Evolutionary conservation across 2,113 vertebrate genomes (phyloP).

Genomic region (Chrysemys picta): DNA sequence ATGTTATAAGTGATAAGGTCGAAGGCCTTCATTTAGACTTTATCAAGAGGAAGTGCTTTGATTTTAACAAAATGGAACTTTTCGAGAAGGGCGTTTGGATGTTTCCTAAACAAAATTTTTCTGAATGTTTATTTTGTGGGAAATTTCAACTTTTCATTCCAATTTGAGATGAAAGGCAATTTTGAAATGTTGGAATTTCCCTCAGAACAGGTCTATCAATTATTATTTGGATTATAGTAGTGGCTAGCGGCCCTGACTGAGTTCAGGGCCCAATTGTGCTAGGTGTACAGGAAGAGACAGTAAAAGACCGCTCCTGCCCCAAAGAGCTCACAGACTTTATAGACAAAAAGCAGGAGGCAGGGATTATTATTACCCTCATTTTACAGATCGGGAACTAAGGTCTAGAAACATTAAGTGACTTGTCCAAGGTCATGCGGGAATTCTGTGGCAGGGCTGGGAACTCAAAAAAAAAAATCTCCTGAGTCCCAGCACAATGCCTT

Average conservation of each 20-base stretch:
- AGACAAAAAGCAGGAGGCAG: not conserved
- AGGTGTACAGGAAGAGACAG: not conserved
- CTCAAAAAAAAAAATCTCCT: not conserved
- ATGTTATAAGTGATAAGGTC: conserved; percentile 36
- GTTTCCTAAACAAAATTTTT: not conserved
- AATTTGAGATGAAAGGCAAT: not conserved
- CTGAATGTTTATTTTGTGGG: not conserved
- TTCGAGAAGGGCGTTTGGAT: not conserved
- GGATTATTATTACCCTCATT: not conserved
- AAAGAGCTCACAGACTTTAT: fast-evolving
- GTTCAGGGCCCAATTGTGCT: not conserved
- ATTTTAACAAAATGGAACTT: not conserved
- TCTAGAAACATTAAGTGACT: not conserved
- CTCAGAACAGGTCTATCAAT: not conserved
- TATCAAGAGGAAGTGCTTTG: not conserved
- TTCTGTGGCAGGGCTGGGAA: not conserved
- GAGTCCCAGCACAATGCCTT: not conserved
- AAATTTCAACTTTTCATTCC: not conserved
- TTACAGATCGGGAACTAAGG: not conserved
- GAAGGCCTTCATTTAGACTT: not conserved
- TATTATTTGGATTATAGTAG: not conserved
- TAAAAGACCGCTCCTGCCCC: not conserved
- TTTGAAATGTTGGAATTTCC: not conserved
- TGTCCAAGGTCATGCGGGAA: not conserved
- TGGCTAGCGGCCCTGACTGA: not conserved